Evolutionary conservation across 2,888 invertebrate genomes (phyloP).

Genomic region (Eristalis pertinax): DNA sequence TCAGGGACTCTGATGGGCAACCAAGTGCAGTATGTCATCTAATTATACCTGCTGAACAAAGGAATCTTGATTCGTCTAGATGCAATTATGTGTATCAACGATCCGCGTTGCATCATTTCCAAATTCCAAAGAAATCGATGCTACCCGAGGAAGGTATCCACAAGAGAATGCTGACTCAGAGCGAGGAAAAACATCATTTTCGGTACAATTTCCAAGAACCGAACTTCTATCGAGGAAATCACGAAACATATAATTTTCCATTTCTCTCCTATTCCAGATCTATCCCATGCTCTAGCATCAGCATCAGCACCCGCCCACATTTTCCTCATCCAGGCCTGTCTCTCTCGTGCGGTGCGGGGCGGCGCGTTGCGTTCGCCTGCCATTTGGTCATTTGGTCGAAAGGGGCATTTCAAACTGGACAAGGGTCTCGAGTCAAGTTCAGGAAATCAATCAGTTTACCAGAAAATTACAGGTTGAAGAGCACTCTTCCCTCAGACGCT

Average conservation of each 20-base stretch:
- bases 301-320: conserved; percentile 52
- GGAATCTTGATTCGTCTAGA: conserved; percentile 5
- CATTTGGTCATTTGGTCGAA: conserved; percentile 30
- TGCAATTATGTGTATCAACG: conserved; percentile 36
- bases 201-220: conserved; percentile 56
- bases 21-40: conserved; percentile 12
- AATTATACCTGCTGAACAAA: conserved; percentile 41
- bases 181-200: conserved; percentile 42
- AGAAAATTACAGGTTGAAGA: conserved; percentile 64
- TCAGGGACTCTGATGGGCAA: not conserved
- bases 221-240: conserved; percentile 49
- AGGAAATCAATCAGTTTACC: conserved; percentile 66
- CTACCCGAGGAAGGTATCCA: conserved; percentile 37
- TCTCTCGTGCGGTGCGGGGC: not conserved
- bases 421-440: conserved; percentile 42
- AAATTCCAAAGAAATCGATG: conserved; percentile 59
- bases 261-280: conserved; percentile 51
- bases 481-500: conserved; percentile 27
- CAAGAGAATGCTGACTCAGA: conserved; percentile 42
- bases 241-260: conserved; percentile 67
- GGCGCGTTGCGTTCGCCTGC: not conserved
- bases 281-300: conserved; percentile 27
- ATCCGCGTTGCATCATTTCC: conserved; percentile 44
- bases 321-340: conserved; percentile 1
- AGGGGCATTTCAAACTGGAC: conserved; percentile 56